phyloP scores from a whole-genome alignment of 2,888 invertebrate species.

The Dasypolia templi region DNA sequence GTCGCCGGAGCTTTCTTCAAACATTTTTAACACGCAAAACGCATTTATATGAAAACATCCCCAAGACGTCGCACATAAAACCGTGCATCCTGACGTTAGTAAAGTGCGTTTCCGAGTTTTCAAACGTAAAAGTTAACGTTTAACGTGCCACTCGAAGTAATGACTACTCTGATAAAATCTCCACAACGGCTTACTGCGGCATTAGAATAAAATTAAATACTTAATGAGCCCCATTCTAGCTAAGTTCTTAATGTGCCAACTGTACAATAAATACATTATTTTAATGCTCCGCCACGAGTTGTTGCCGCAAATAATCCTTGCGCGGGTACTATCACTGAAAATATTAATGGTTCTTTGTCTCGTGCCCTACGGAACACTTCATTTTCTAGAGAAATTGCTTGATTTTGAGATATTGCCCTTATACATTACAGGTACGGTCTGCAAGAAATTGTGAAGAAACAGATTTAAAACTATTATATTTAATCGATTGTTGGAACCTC shows the following conservation, averaged over 20 bases:
- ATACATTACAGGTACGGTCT: constrained; percentile 25
- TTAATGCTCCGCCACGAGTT: constrained; percentile 58
- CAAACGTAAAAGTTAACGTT: constrained; percentile 47
- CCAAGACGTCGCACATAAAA: constrained; percentile 51
- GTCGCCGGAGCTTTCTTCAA: constrained; percentile 36
- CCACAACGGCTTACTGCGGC: constrained; percentile 53
- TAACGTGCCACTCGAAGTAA: constrained; percentile 34
- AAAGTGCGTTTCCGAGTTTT: constrained; percentile 62
- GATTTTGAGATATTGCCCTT: constrained; percentile 35
- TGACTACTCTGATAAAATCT: constrained; percentile 69
- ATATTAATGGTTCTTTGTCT: constrained; percentile 69
- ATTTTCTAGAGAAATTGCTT: constrained; percentile 50
- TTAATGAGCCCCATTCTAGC: constrained; percentile 72
- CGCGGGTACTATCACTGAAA: constrained; percentile 56
- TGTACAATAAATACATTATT: constrained; percentile 62
- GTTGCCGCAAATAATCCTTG: constrained; percentile 59
- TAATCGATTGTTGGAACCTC: constrained; percentile 57
- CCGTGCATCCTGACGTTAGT: constrained; percentile 29
- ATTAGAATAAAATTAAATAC: constrained; percentile 76
- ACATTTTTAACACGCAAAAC: constrained; percentile 60
- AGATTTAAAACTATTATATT: constrained; percentile 33
- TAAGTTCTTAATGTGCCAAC: constrained; percentile 68
- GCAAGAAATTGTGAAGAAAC: constrained; percentile 28
- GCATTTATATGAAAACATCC: constrained; percentile 55
- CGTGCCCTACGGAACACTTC: constrained; percentile 33